A percentile compares a stretch with the other conserved stretches of the same genome.
These are phyloP conservation scores for Caenorhabditis remanei DNA, from an alignment of 1,140 invertebrate genomes.

Conservation along the genomic window DNA sequence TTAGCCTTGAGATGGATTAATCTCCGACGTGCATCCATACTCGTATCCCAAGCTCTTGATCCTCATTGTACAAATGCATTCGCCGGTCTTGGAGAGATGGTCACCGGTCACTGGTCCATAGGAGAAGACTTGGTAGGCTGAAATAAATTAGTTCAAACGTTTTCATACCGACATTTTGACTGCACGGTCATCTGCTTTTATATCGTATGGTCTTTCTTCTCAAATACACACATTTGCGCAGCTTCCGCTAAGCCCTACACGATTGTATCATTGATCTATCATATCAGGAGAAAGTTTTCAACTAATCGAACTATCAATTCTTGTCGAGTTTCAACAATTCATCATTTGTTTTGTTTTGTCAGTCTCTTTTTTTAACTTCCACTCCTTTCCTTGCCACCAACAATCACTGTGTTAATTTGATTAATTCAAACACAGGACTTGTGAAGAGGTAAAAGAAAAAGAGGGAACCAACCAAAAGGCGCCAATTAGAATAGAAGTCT, in stretches of 20 bases:
- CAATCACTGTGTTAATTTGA: constrained; percentile 4
- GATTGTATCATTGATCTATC: constrained; percentile 16
- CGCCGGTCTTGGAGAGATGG: neutral
- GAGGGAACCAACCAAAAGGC: constrained; percentile 26
- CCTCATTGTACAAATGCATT: constrained; percentile 33
- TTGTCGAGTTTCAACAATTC: neutral
- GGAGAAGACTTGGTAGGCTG: constrained; percentile 42
- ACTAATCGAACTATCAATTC: neutral
- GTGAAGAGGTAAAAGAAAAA: neutral
- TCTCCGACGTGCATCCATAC: neutral
- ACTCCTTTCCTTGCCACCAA: neutral
- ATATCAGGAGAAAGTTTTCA: neutral
- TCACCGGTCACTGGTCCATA: neutral
- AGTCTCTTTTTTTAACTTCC: neutral
- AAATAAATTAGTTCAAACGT: neutral
- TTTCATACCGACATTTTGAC: neutral
- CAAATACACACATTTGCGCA: neutral
- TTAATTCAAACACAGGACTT: neutral
- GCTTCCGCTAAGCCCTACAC: neutral
- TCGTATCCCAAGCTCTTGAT: constrained; percentile 30
- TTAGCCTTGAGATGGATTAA: constrained; percentile 47
- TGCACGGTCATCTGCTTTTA: neutral
- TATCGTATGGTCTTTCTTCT: neutral
- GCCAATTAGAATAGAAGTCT: constrained; percentile 34
- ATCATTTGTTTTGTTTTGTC: neutral